phyloP scores from a whole-genome alignment of 1,140 invertebrate genomes.

The Ostrea edulis region DNA sequence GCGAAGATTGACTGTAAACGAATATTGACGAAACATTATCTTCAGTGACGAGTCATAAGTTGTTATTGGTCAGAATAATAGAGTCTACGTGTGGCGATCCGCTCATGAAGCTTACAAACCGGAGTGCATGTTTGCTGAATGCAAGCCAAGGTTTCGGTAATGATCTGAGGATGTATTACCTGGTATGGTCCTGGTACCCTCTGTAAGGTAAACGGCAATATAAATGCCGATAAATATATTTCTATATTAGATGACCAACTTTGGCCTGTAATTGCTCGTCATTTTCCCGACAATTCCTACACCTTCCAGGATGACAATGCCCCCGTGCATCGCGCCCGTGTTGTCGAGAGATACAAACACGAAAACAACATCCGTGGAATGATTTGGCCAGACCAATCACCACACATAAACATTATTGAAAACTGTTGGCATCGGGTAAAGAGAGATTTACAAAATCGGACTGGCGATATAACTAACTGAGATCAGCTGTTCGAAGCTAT shows the following conservation, averaged over 20 bases:
- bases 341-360: no score
- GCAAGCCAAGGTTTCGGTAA: slow-evolving; percentile 42
- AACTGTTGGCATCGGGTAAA: slow-evolving; percentile 44
- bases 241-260: no score
- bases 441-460: neutral
- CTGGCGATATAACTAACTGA: no score
- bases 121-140: slow-evolving; percentile 44
- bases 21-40: slow-evolving; percentile 42
- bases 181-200: no score
- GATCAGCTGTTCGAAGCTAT: no score
- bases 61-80: no score
- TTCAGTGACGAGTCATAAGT: slow-evolving; percentile 47
- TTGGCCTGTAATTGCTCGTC: no score
- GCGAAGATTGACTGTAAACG: slow-evolving; percentile 28
- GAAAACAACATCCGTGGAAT: slow-evolving; percentile 45
- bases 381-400: slow-evolving; percentile 46
- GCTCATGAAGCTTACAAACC: slow-evolving; percentile 35
- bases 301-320: no score
- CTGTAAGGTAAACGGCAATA: no score
- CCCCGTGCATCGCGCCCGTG: no score
- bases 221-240: no score
- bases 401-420: slow-evolving; percentile 42
- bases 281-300: no score
- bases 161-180: slow-evolving; percentile 47
- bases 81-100: slow-evolving; percentile 50